Evolutionary conservation across 1,140 invertebrate genomes (phyloP), one percentile per base, ranked within the genome.

Genomic region (Euschistus heros): DNA sequence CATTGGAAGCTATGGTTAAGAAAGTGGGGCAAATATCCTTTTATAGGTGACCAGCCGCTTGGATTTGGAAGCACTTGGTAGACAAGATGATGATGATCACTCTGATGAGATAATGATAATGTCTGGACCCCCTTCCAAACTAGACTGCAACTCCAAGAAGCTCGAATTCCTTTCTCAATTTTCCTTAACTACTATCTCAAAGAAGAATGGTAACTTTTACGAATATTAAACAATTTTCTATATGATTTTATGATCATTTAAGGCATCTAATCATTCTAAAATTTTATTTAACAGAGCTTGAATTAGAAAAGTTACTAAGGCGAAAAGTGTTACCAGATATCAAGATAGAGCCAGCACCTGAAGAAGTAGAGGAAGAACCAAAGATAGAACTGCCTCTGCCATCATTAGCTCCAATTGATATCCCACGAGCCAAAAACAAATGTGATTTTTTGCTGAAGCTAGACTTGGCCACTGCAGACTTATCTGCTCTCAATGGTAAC

Each of bases 81-180:
- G 54, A 57, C 20, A 14, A 0, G 20, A 20, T 6, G 54, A 57
- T 17, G 54, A 65, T 24, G 44, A 26, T n/a, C 24, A 62, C 20
- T 47, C 65, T 8, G 61, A 27, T 4, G 30, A 67, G 10, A 20
- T 52, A 10, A 26, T 57, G 27, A 65, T 66, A 24, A n/a, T 62
- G 10, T 42, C 37, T 6, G 78, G 78, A 33, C 78, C 78, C 6
- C 78, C 78, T 6, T 75, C 76, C 6, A 77, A 78, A 64, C 69
- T 76, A 1, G 75, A 76, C 54, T 75, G 74, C 67, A 73, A 76
- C 0, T 74, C 77, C 33, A 71, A 75, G 42, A 79, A 80, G 69
- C 66, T 79, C 5, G 69, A 73, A 0, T 79, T 79, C 65, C 71
- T 80, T 18, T 73, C 74, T 0, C 77, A 77, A 66, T 79, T 80